These are phyloP conservation scores for Drosophila mimetica DNA, from an alignment of 2,888 invertebrate species.

Conservation along the genomic window DNA sequence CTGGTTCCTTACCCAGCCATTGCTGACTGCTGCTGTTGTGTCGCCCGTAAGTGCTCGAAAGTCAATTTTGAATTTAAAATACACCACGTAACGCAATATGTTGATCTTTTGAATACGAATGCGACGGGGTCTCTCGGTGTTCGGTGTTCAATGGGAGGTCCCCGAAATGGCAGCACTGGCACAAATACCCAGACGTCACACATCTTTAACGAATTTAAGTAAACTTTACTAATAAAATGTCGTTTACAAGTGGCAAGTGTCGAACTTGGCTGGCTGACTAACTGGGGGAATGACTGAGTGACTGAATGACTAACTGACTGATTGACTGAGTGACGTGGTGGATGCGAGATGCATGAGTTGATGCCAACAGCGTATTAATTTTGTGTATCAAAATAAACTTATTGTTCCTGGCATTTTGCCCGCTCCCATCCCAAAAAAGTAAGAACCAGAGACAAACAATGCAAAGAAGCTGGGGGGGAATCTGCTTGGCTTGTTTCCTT, in stretches of 20 bases:
- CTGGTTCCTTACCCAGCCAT: neutral
- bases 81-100: conserved; percentile 78
- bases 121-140: conserved; percentile 34
- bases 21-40: neutral
- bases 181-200: conserved; percentile 42
- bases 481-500: neutral
- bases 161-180: conserved; percentile 62
- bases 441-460: conserved; percentile 39
- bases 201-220: conserved; percentile 72
- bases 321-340: conserved; percentile 21
- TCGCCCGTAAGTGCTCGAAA: conserved; percentile 73
- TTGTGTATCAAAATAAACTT: conserved; percentile 79
- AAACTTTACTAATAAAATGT: conserved; percentile 79
- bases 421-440: neutral
- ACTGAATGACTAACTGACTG: conserved; percentile 4
- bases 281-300: conserved; percentile 6
- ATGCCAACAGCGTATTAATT: conserved; percentile 78
- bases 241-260: conserved; percentile 78
- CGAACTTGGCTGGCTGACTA: conserved; percentile 44
- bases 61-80: conserved; percentile 79
- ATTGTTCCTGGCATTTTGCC: conserved; percentile 56
- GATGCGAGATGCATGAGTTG: conserved; percentile 65
- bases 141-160: neutral
- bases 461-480: conserved; percentile 28
- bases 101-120: conserved; percentile 80